Evolutionary conservation across 1,140 invertebrate genomes (phyloP).

Genomic region (Acromyrmex heyeri): DNA sequence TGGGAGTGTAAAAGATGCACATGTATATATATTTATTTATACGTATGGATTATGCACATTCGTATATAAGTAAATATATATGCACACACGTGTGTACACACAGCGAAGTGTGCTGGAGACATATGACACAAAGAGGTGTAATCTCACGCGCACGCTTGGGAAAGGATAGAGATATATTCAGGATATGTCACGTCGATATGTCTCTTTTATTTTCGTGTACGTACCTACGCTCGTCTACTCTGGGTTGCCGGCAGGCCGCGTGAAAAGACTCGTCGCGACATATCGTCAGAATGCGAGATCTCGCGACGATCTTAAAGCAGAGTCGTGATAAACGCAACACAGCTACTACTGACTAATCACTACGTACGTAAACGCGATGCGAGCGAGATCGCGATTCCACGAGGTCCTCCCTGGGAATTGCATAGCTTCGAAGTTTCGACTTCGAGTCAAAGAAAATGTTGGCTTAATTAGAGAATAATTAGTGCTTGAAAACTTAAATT

Average conservation of each 20-base stretch:
- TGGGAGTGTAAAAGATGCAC: constrained; percentile 63
- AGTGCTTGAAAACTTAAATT: not conserved
- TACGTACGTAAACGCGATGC: constrained; percentile 66
- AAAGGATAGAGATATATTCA: constrained; percentile 15
- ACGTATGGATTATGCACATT: constrained; percentile 12
- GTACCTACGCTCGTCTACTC: constrained; percentile 77
- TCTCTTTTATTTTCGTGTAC: constrained; percentile 71
- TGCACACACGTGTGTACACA: constrained; percentile 30
- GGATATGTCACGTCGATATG: constrained; percentile 70
- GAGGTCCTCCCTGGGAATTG: constrained; percentile 30
- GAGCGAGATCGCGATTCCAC: constrained; percentile 41
- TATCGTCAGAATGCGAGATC: constrained; percentile 50
- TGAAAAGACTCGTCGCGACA: constrained; percentile 62
- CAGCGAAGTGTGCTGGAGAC: constrained; percentile 54
- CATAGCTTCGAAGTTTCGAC: not conserved
- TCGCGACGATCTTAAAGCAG: constrained; percentile 69
- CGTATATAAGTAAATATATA: constrained; percentile 39
- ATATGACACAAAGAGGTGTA: constrained; percentile 16
- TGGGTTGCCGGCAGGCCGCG: constrained; percentile 72
- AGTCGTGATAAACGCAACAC: constrained; percentile 57
- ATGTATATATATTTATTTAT: constrained; percentile 48
- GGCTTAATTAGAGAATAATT: not conserved
- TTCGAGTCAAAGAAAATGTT: not conserved
- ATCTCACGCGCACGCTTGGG: constrained; percentile 11
- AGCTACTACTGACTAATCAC: constrained; percentile 69